phyloP scores from a whole-genome alignment of 2,113 vertebrate genomes.

The Pyrgilauda ruficollis region DNA sequence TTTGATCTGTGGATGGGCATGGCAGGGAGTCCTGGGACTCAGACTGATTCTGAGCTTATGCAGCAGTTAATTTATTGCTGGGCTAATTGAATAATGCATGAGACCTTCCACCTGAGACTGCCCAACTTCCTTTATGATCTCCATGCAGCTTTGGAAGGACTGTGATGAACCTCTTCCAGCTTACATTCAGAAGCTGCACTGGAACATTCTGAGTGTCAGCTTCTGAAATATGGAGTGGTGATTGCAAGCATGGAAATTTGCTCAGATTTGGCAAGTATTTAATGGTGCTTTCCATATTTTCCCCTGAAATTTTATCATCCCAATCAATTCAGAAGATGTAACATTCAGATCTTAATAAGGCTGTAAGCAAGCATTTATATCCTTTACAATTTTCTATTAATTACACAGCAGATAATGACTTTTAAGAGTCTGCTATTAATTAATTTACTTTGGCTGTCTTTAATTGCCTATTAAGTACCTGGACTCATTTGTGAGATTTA shows the following conservation, averaged over 20 bases:
- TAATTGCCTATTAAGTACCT: constrained; percentile 62
- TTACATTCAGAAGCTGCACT: not conserved
- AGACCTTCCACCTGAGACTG: not conserved
- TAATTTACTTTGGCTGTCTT: constrained; percentile 51
- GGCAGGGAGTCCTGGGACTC: not conserved
- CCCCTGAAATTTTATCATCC: constrained; percentile 1
- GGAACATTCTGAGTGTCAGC: not conserved
- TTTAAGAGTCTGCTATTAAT: constrained; percentile 56
- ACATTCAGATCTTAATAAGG: constrained; percentile 34
- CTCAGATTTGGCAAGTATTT: not conserved
- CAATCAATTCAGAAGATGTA: constrained; percentile 2
- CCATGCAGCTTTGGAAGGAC: not conserved
- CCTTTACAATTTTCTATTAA: constrained; percentile 60
- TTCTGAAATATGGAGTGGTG: not conserved
- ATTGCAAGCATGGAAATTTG: not conserved
- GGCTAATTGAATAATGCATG: not conserved
- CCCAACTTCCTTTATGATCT: not conserved
- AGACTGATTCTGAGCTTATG: not conserved
- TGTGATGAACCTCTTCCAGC: not conserved
- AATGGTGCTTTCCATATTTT: not conserved
- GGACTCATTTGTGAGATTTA: constrained; percentile 26
- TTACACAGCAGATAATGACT: constrained; percentile 40
- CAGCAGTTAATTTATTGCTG: not conserved
- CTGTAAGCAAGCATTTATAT: constrained; percentile 45
- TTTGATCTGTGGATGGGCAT: not conserved